phyloP scores from a whole-genome alignment of 1,140 invertebrate genomes.

The Drosophila prosaltans region DNA sequence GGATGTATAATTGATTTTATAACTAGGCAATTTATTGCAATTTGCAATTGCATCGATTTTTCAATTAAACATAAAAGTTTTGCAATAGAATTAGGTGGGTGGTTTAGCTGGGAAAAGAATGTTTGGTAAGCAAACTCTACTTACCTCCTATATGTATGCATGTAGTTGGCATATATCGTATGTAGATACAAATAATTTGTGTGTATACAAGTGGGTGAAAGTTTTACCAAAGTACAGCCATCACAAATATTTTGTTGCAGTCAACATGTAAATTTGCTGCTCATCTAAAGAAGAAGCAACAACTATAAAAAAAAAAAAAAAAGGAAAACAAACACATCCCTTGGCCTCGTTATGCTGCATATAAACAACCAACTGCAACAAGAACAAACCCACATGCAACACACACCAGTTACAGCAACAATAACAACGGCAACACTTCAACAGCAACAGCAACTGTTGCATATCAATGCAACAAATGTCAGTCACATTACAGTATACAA shows the following conservation, averaged over 20 bases:
- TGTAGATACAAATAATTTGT: slow-evolving; percentile 13
- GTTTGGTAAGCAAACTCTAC: slow-evolving; percentile 2
- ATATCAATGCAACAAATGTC: slow-evolving; percentile 40
- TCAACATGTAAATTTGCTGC: slow-evolving; percentile 16
- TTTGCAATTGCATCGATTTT: slow-evolving; percentile 36
- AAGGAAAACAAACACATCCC: neutral
- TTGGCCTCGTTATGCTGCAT: slow-evolving; percentile 36
- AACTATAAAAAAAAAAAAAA: neutral
- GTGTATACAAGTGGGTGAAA: slow-evolving; percentile 15
- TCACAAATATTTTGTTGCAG: slow-evolving; percentile 1
- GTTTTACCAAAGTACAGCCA: slow-evolving; percentile 9
- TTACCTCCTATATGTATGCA: neutral
- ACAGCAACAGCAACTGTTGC: slow-evolving; percentile 23
- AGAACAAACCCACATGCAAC: slow-evolving; percentile 23
- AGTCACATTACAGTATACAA: slow-evolving; percentile 17
- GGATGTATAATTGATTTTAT: neutral
- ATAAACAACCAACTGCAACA: slow-evolving; percentile 10
- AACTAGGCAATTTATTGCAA: slow-evolving; percentile 13
- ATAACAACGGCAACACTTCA: slow-evolving; percentile 23
- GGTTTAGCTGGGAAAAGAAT: neutral
- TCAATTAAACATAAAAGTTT: neutral
- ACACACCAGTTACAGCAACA: slow-evolving; percentile 24
- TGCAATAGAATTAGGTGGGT: neutral
- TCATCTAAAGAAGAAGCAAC: neutral
- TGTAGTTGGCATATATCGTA: neutral